Evolutionary conservation across 2,888 invertebrate species (phyloP).

Genomic region (Leucoma salicis): DNA sequence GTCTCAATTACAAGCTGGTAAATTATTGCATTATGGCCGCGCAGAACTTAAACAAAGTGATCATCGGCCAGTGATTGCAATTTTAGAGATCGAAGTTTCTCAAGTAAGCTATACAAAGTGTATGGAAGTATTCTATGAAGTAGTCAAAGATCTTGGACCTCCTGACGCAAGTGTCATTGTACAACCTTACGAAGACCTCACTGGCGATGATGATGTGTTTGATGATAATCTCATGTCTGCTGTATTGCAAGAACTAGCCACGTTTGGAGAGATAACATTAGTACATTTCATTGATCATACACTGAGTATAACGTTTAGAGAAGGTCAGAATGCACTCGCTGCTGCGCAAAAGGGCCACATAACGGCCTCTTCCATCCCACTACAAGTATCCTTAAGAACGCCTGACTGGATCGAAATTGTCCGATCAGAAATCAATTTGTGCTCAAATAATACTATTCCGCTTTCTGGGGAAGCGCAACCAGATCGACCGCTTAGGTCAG

Average conservation of each 20-base stretch:
- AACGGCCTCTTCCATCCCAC: conserved; percentile 84
- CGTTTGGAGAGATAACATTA: conserved; percentile 94
- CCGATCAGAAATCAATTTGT: conserved; percentile 91
- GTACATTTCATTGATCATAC: conserved; percentile 93
- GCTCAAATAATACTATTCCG: conserved; percentile 92
- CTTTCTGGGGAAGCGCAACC: conserved; percentile 79
- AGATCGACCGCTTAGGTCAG: conserved; percentile 66
- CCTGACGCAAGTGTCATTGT: conserved; percentile 97
- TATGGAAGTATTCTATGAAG: conserved; percentile 91
- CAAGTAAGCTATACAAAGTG: conserved; percentile 90
- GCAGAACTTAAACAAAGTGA: conserved; percentile 98
- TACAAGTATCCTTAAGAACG: conserved; percentile 90
- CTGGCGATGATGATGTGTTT: conserved; percentile 84
- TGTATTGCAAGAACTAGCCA: conserved; percentile 90
- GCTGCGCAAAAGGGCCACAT: conserved; percentile 83
- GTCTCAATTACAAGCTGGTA: conserved; percentile 88
- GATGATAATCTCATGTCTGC: conserved; percentile 91
- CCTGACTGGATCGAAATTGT: conserved; percentile 92
- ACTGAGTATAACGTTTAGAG: conserved; percentile 95
- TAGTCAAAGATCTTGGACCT: conserved; percentile 94
- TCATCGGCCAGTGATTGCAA: conserved; percentile 96
- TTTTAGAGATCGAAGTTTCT: conserved; percentile 93
- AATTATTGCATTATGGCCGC: conserved; percentile 93
- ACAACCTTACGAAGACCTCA: conserved; percentile 59
- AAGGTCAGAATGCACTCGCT: conserved; percentile 93